Evolutionary conservation across 2,888 invertebrate genomes (phyloP).

Genomic region (Watsonalla binaria): DNA sequence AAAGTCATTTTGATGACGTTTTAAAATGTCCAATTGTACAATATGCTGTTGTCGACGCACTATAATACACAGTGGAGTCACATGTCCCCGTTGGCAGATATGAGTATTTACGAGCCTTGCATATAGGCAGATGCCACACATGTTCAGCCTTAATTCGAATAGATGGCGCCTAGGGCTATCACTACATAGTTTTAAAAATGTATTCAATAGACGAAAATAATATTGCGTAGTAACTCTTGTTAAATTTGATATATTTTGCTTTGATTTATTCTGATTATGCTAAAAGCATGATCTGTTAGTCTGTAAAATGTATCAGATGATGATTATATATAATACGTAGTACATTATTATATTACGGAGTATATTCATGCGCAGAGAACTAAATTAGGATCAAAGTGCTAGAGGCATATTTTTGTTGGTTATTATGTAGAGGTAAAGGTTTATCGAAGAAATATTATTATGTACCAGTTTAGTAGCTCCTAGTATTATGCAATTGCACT

Average conservation of each 20-base stretch:
- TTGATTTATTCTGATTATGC: background rate
- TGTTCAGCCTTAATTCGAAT: constrained; percentile 75
- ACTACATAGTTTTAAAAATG: constrained; percentile 1
- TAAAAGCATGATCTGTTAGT: constrained; percentile 1
- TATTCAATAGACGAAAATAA: too few relatives aligned
- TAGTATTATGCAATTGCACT: background rate
- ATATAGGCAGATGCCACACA: constrained; percentile 75
- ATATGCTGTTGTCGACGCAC: constrained; percentile 49
- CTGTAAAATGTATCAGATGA: too few relatives aligned
- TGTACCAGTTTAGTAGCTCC: background rate
- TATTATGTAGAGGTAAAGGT: too few relatives aligned
- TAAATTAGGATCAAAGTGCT: too few relatives aligned
- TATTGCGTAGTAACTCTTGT: too few relatives aligned
- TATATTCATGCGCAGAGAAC: too few relatives aligned
- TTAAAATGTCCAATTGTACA: constrained; percentile 22
- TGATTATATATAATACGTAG: too few relatives aligned
- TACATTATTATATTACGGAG: too few relatives aligned
- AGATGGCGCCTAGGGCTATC: constrained; percentile 65
- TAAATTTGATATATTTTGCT: too few relatives aligned
- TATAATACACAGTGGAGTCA: constrained; percentile 39
- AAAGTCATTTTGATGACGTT: background rate
- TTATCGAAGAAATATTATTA: too few relatives aligned
- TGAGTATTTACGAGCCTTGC: constrained; percentile 68
- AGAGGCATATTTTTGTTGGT: too few relatives aligned
- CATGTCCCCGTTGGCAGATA: constrained; percentile 66